These are phyloP conservation scores for Corydoras sp. DNA, from an alignment of 2,113 vertebrate genomes.

Conservation along the genomic window DNA sequence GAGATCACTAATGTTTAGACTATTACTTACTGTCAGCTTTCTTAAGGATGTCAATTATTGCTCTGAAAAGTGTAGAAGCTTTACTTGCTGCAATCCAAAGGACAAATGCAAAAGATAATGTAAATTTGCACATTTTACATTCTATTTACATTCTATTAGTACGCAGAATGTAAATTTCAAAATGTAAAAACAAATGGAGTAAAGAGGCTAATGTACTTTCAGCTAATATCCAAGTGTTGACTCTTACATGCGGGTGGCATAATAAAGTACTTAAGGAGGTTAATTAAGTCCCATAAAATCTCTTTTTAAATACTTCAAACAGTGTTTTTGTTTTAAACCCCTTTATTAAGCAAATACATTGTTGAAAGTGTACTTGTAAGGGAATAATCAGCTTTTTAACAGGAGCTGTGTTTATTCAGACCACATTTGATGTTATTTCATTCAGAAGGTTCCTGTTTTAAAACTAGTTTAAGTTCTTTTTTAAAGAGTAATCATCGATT, in stretches of 20 bases:
- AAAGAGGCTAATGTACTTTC: not conserved
- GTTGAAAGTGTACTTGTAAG: too few relatives aligned
- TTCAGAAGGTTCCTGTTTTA: too few relatives aligned
- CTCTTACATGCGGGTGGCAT: not conserved
- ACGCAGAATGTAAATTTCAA: conserved; percentile 5
- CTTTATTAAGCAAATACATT: too few relatives aligned
- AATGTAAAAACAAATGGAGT: not conserved
- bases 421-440: too few relatives aligned
- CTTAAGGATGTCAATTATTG: not conserved
- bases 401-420: too few relatives aligned
- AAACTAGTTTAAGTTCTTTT: too few relatives aligned
- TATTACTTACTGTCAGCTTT: not conserved
- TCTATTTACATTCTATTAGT: conserved; percentile 16
- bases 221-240: too few relatives aligned
- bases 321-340: too few relatives aligned
- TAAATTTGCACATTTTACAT: conserved; percentile 14
- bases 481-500: too few relatives aligned
- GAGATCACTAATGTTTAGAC: too few relatives aligned
- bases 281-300: not conserved
- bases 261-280: not conserved
- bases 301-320: too few relatives aligned
- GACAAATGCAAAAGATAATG: conserved; percentile 10
- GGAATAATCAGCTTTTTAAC: too few relatives aligned
- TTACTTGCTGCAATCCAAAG: not conserved
- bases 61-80: not conserved